phyloP scores from a whole-genome alignment of 2,113 vertebrate genomes.

The Camelus bactrianus region DNA sequence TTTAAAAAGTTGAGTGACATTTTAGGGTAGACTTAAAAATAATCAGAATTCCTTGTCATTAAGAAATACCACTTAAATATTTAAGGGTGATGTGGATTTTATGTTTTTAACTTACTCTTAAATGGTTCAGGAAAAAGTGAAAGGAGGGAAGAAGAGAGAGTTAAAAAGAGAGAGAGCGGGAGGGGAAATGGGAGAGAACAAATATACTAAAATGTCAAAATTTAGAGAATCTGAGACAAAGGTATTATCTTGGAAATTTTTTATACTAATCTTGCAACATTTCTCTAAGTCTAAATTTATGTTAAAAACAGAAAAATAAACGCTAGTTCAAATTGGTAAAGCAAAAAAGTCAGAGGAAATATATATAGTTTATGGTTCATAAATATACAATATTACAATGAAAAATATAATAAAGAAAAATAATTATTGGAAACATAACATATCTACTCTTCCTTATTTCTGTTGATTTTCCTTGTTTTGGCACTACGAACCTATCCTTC shows the following conservation, averaged over 20 bases:
- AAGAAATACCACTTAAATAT: constrained; percentile 4
- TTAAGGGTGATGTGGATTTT: not conserved
- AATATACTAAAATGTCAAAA: constrained; percentile 41
- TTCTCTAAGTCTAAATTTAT: constrained; percentile 52
- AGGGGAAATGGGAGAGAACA: not conserved
- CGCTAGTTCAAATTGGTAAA: constrained; percentile 2
- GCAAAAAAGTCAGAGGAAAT: not conserved
- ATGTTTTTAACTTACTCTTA: constrained; percentile 38
- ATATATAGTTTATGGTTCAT: not conserved
- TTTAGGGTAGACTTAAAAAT: constrained; percentile 11
- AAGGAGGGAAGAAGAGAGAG: not conserved
- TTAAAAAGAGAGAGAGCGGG: not conserved
- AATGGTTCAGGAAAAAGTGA: not conserved
- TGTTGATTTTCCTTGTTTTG: not conserved
- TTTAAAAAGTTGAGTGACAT: not conserved
- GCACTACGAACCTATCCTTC: not conserved
- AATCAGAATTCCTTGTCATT: not conserved
- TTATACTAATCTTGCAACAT: not conserved
- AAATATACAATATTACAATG: not conserved
- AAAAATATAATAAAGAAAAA: constrained; percentile 16
- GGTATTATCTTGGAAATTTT: not conserved
- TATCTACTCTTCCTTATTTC: constrained; percentile 4
- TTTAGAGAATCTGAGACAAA: not conserved
- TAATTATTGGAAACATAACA: not conserved
- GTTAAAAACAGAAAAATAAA: not conserved